Conservation (phyloP, 2,113 vertebrate species). For the Lepidothrix coronata region DNA sequence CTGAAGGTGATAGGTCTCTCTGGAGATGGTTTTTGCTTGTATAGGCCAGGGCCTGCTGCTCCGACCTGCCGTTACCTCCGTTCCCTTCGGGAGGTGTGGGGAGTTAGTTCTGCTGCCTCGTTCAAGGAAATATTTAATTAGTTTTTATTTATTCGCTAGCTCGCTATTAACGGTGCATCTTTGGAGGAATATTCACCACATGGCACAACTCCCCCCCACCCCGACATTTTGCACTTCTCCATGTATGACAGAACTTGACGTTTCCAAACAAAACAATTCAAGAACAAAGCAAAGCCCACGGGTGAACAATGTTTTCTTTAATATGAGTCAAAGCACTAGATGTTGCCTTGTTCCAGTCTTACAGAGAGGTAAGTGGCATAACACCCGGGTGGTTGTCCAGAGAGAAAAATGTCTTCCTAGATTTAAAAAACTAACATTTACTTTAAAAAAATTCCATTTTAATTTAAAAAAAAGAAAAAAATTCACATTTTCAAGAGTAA, state of each 20-base stretch:
- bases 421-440: neutral
- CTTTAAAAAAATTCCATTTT: neutral
- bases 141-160: too few species aligned
- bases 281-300: neutral
- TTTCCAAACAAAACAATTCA: neutral
- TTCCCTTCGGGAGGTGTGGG: too few species aligned
- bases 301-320: neutral
- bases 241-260: accelerated
- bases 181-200: too few species aligned
- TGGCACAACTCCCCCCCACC: accelerated
- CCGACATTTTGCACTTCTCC: neutral
- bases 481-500: neutral
- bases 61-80: too few species aligned
- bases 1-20: too few species aligned
- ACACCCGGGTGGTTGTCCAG: neutral
- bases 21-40: too few species aligned
- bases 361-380: neutral
- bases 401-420: neutral
- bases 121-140: too few species aligned
- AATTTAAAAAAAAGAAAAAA: neutral
- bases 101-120: too few species aligned
- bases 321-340: neutral
- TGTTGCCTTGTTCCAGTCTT: neutral
- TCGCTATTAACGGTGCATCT: too few species aligned
- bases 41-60: too few species aligned